phyloP scores from a whole-genome alignment of 2,113 vertebrate genomes.

The Girardinichthys multiradiatus region DNA sequence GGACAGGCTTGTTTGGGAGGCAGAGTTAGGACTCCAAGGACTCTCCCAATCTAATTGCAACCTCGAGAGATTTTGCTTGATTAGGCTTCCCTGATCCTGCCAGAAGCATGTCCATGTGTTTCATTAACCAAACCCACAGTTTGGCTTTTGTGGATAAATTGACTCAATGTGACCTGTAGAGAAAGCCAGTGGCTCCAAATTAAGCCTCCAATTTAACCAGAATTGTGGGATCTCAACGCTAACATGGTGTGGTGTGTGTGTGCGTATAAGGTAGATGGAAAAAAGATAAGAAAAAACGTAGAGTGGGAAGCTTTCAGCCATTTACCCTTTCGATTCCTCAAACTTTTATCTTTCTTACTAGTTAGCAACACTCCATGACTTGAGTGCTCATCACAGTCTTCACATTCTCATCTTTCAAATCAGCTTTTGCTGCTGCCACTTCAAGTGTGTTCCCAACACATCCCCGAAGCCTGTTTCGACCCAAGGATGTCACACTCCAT shows the following conservation, averaged over 20 bases:
- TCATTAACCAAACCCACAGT: conserved; percentile 67
- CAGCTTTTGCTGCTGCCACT: conserved; percentile 46
- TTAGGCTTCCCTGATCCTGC: conserved; percentile 55
- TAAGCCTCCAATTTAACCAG: conserved; percentile 66
- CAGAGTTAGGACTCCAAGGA: conserved; percentile 32
- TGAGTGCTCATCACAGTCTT: conserved; percentile 54
- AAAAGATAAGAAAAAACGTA: conserved; percentile 6
- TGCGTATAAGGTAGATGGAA: neutral
- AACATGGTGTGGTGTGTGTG: conserved; percentile 6
- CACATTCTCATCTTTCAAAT: conserved; percentile 65
- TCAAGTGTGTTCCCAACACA: conserved; percentile 50
- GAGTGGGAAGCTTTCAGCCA: conserved; percentile 23
- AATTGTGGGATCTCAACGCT: conserved; percentile 35
- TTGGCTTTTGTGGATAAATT: conserved; percentile 61
- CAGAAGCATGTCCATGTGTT: conserved; percentile 37
- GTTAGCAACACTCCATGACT: conserved; percentile 31
- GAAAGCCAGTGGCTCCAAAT: conserved; percentile 60
- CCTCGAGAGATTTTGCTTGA: conserved; percentile 62
- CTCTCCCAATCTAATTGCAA: conserved; percentile 66
- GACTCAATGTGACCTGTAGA: conserved; percentile 63
- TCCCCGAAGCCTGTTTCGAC: conserved; percentile 60
- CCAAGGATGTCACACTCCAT: conserved; percentile 65
- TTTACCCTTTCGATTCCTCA: conserved; percentile 17
- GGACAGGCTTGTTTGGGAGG: conserved; percentile 40
- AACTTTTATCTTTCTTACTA: conserved; percentile 30